Base-by-base conservation (phyloP, 2,113 vertebrate genomes). In the Balaenoptera acutorostrata region DNA sequence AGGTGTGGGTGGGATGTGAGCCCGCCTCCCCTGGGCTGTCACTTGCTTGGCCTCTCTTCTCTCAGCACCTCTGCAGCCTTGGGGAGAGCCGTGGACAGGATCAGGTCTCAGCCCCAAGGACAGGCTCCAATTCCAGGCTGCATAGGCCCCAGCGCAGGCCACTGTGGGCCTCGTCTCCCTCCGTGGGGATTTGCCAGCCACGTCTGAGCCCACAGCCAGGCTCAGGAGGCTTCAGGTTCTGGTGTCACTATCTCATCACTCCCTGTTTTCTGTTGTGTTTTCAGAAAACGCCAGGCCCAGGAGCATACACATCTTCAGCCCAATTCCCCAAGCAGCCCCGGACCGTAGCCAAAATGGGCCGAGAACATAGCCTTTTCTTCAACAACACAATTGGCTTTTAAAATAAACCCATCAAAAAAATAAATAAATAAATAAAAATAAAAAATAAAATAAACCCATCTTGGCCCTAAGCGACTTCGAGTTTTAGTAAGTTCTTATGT, bases 281-380 rank as follows among this genome's bases (percentile, higher is more conserved):
- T 86, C 96, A 99, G 99, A 99, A 98, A 98, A 98, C 98, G 52
- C 98, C 98, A 2, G 98, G 98, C 44, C 98, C 99, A 2, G 99
- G 99, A 95, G 96, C 98, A 0, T 99, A 97, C 15, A 97, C 98
- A 31, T 77, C 98, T 29, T 97, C 82, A 4, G 94, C 84, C 92
- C 98, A 98, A 64, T 94, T 97, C 90, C 98, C 98, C 31, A 98
- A 87, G 82, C 98, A 92, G 69, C 74, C 98, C 4, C 66, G 74
- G 68, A 96, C 95, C 2, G 36, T 97, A 23, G 97, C 97, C 83
- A 98, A 41, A 52, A 96, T 98, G 92, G 98, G 97, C 11, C 97
- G 91, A 18, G 97, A 98, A 31, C 98, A 98, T 8, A 92, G 98
- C 81, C 96, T 98, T 89, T 98, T 97, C 98, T 99, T 98, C 98